Evolutionary conservation across 2,113 vertebrate species (phyloP).

Genomic region (Pangasianodon hypophthalmus): DNA sequence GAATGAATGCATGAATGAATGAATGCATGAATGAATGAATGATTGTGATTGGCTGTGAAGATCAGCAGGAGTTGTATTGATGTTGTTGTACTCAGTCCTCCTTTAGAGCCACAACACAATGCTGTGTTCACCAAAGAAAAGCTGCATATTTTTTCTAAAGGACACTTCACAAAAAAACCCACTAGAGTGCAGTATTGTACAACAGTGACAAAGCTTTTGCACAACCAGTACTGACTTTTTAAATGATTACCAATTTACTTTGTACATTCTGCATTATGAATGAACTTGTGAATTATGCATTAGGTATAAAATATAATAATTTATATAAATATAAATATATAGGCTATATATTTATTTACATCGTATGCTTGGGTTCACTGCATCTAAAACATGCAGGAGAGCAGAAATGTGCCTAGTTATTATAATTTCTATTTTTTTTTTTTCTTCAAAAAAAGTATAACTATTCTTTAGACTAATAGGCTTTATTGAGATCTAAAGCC

Average conservation of each 20-base stretch:
- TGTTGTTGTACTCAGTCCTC: background rate
- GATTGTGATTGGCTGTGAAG: background rate
- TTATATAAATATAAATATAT: background rate
- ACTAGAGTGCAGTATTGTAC: slow-evolving; percentile 29
- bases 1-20: no score
- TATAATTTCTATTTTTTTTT: no score
- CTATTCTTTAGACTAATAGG: background rate
- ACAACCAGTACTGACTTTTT: background rate
- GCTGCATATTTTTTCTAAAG: background rate
- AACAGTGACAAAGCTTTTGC: background rate
- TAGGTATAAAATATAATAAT: background rate
- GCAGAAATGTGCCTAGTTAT: background rate
- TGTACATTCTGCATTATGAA: background rate
- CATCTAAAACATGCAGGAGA: background rate
- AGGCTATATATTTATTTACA: background rate
- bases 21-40: no score
- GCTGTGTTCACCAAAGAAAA: background rate
- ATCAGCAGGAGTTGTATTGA: background rate
- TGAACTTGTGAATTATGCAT: background rate
- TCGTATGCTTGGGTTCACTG: background rate
- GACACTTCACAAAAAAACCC: background rate
- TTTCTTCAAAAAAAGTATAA: background rate
- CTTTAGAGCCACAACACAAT: background rate
- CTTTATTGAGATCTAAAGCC: background rate
- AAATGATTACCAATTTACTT: background rate